Base-by-base conservation (phyloP, 2,113 vertebrate species). In the Promerops cafer region DNA sequence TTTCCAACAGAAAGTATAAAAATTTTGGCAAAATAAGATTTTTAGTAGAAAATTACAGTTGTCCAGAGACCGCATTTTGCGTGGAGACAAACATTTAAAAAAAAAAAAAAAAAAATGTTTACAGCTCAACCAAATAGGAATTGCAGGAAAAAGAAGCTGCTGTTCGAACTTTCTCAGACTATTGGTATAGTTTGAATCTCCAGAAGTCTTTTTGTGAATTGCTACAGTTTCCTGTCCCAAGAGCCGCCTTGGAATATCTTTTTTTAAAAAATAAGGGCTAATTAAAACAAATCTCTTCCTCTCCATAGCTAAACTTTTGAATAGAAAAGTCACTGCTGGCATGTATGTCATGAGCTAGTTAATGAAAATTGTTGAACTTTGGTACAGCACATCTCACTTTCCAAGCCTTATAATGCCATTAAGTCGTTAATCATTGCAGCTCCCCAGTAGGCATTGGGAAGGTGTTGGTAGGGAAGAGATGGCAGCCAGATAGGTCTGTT, bases 271-370 rank as follows among this genome's bases (percentile, higher is more conserved):
- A 63, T 37, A 64, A 75, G 20, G 70, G 6, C 64, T 80, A 91
- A 95, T 95, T 75, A 93, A 75, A 95, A 80, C 66, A 83, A 90
- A 71, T 65, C 27, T 90, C 39, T 87, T 91, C 17, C 40, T 89
- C 30, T 85, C 44, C 12, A 4, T 87, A 63, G 71, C 54, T 74
- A 71, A 87, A 90, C 27, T 76, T 80, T 56, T 63, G 63, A 89
- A 50, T 39, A 83, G 69, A 72, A 80, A 94, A 91, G 63, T 66
- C 70, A 92, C 33, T 88, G 27, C 76, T 94, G 68, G 33, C 47
- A 45, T 50, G 17, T 71, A 59, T 77, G 59, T 78, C 79, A 81
- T 49, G 54, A 54, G 76, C 40, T 85, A 37, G 21, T 87, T 93
- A 91, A 92, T 70, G 89, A 90, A 89, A 95, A 90, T 10, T 39